phyloP scores from a whole-genome alignment of 2,888 invertebrate species.

The Pseudolycoriella hygida region DNA sequence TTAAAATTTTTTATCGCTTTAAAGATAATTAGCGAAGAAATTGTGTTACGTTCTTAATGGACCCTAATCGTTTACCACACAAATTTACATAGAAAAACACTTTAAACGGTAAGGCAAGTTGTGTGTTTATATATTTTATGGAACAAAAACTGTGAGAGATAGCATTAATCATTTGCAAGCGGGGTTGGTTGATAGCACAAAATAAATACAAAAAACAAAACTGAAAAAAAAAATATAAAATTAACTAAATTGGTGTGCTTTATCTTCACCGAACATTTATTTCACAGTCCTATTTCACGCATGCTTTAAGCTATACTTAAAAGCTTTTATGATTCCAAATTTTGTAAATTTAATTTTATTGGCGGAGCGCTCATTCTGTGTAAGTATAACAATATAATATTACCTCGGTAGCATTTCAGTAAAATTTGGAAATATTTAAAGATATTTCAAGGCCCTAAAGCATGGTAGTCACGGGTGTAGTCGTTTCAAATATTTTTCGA shows the following conservation, averaged over 20 bases:
- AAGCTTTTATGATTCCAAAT: not conserved
- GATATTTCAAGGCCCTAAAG: too few relatives aligned
- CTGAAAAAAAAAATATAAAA: not conserved
- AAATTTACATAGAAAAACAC: constrained; percentile 3
- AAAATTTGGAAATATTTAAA: too few relatives aligned
- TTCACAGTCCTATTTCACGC: not conserved
- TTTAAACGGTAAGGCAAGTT: not conserved
- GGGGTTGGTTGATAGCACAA: not conserved
- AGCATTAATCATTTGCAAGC: not conserved
- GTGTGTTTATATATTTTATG: not conserved
- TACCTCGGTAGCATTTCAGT: too few relatives aligned
- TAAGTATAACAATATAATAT: too few relatives aligned
- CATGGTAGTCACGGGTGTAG: too few relatives aligned
- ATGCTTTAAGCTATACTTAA: not conserved
- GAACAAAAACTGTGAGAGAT: not conserved
- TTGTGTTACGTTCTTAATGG: constrained; percentile 5
- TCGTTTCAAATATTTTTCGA: too few relatives aligned
- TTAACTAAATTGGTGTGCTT: not conserved
- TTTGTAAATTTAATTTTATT: not conserved
- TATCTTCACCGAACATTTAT: not conserved
- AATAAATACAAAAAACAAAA: not conserved
- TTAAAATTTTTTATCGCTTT: constrained; percentile 2
- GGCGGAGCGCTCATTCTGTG: too few relatives aligned
- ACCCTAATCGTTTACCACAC: not conserved
- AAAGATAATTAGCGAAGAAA: constrained; percentile 5